Percentiles rank a stretch among this genome's conserved stretches.
Conservation (phyloP, 1,140 invertebrate genomes). For the Fragariocoptes setiger region DNA sequence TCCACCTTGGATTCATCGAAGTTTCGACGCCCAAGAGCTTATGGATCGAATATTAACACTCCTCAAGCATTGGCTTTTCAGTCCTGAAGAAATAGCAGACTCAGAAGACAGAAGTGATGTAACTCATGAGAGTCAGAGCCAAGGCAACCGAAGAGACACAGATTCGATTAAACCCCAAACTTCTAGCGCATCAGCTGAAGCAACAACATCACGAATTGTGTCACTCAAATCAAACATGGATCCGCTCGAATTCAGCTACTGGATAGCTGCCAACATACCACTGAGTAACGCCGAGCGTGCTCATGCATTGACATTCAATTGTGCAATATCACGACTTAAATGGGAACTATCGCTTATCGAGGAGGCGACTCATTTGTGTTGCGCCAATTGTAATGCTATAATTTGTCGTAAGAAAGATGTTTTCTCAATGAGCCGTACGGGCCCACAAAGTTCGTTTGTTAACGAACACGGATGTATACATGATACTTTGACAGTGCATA, state of each 20-base stretch:
- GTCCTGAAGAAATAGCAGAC: no score
- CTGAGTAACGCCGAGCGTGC: conserved; percentile 27
- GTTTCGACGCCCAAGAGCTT: neutral
- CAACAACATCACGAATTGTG: conserved; percentile 13
- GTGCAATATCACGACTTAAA: conserved; percentile 30
- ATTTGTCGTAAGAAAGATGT: conserved; percentile 34
- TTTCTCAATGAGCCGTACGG: conserved; percentile 47
- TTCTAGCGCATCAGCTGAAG: no score
- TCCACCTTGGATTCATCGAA: neutral
- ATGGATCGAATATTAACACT: neutral
- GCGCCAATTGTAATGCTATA: conserved; percentile 24
- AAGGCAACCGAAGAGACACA: conserved; percentile 12
- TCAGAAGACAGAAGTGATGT: no score
- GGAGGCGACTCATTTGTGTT: conserved; percentile 28
- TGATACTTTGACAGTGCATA: conserved; percentile 40
- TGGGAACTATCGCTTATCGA: conserved; percentile 26
- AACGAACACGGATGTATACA: conserved; percentile 44
- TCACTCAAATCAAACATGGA: conserved; percentile 32
- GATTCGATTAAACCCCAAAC: conserved; percentile 8
- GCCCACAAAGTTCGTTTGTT: conserved; percentile 42
- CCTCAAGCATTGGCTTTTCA: neutral
- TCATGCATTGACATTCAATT: conserved; percentile 26
- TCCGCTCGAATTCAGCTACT: conserved; percentile 35
- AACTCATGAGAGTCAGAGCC: no score
- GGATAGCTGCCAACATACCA: conserved; percentile 37